Evolutionary conservation across 2,888 invertebrate genomes (phyloP).

Genomic region (Alsophila aescularia): DNA sequence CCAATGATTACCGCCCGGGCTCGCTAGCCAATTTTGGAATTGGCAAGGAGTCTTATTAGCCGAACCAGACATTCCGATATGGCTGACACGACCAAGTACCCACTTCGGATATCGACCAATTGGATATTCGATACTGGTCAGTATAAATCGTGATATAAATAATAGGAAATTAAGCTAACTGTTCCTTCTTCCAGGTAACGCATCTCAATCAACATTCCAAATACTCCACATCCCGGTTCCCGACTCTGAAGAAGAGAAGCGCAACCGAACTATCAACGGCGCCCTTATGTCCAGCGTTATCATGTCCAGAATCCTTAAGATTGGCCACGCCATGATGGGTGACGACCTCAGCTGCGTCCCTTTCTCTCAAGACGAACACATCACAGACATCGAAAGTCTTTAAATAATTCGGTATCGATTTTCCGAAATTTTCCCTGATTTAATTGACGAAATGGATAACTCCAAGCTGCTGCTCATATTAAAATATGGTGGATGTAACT

Average conservation of each 20-base stretch:
- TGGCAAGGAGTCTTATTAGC: too few species aligned
- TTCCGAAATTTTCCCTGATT: too few species aligned
- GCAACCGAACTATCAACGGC: conserved; percentile 57
- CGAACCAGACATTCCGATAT: too few species aligned
- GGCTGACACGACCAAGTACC: too few species aligned
- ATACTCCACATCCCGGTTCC: conserved; percentile 40
- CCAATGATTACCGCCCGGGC: too few species aligned
- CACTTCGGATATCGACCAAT: too few species aligned
- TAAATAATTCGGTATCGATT: background rate
- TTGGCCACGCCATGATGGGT: conserved; percentile 48
- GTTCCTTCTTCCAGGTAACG: conserved; percentile 43
- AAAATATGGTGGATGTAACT: too few species aligned
- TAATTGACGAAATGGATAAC: too few species aligned
- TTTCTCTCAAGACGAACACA: background rate
- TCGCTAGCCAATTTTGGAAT: too few species aligned
- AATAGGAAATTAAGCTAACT: too few species aligned
- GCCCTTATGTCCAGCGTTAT: conserved; percentile 52
- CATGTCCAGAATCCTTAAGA: conserved; percentile 52
- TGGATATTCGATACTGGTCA: too few species aligned
- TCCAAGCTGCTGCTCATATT: background rate
- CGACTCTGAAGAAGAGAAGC: conserved; percentile 37
- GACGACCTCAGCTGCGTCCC: conserved; percentile 34
- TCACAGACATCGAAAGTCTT: background rate
- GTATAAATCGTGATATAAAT: too few species aligned
- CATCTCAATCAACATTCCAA: conserved; percentile 47